phyloP scores from a whole-genome alignment of 2,888 invertebrate genomes.

The Luffia ferchaultella region DNA sequence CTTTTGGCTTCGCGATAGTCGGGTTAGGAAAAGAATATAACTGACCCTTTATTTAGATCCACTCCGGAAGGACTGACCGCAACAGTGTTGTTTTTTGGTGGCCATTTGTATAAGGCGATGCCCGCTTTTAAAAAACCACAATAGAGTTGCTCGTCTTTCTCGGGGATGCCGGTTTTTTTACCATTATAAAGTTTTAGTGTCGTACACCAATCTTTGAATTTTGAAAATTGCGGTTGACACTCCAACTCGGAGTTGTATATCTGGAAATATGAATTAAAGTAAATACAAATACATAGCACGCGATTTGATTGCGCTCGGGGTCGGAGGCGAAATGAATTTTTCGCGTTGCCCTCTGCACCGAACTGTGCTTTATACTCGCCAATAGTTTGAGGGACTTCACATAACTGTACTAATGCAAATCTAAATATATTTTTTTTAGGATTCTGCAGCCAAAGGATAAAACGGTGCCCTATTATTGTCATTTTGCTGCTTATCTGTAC shows the following conservation, averaged over 20 bases:
- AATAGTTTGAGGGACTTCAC: too few relatives aligned
- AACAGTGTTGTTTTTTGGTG: conserved; percentile 60
- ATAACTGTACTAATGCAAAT: too few relatives aligned
- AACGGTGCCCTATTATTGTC: too few relatives aligned
- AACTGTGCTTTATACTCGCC: too few relatives aligned
- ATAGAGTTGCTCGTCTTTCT: conserved; percentile 39
- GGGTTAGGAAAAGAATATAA: too few relatives aligned
- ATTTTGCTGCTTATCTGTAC: too few relatives aligned
- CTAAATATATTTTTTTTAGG: too few relatives aligned
- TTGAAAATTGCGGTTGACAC: conserved; percentile 69
- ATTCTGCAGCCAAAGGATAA: too few relatives aligned
- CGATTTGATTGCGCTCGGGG: too few relatives aligned
- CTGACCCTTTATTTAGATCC: conserved; percentile 60
- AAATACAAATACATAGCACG: too few relatives aligned
- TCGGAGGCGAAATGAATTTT: conserved; percentile 15
- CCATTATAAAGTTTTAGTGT: conserved; percentile 70
- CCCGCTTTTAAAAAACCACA: conserved; percentile 41
- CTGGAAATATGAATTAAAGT: conserved; percentile 25
- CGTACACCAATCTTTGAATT: conserved; percentile 72
- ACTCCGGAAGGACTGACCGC: conserved; percentile 57
- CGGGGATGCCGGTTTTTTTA: conserved; percentile 48
- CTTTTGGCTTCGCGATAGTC: too few relatives aligned
- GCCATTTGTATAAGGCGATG: conserved; percentile 72
- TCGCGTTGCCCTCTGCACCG: conserved; percentile 3
- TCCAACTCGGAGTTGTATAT: conserved; percentile 75